phyloP scores from a whole-genome alignment of 2,797 vertebrate genomes.

The Coccyzus lansbergi region DNA sequence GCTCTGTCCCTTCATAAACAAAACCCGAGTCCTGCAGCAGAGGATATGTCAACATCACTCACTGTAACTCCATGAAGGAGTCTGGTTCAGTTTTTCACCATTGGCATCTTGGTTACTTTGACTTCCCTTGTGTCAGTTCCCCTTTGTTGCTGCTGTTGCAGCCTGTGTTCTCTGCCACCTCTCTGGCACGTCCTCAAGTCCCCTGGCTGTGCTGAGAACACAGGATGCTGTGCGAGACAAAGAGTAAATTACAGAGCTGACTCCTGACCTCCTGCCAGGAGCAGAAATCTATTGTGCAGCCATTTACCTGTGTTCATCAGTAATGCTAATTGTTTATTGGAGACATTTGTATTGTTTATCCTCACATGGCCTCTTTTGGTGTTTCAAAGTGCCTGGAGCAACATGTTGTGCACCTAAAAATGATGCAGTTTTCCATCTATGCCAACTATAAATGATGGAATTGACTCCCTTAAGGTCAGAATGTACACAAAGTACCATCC shows the following conservation, averaged over 20 bases:
- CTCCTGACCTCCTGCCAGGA: not conserved
- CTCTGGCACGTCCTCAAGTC: not conserved
- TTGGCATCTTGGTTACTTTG: not conserved
- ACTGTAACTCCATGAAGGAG: not conserved
- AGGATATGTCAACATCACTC: not conserved
- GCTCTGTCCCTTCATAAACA: not conserved
- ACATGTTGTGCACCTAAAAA: not conserved
- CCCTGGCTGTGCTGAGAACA: rapidly evolving
- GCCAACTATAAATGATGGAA: not conserved
- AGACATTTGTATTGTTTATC: not conserved
- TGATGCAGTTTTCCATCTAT: not conserved
- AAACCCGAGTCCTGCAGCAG: not conserved
- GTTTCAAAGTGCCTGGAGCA: not conserved
- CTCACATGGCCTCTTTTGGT: not conserved
- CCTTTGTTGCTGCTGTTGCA: not conserved
- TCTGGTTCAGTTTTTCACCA: not conserved
- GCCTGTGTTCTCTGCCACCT: not conserved
- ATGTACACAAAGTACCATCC: not conserved
- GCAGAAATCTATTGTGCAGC: not conserved
- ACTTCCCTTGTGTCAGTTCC: not conserved
- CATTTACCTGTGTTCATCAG: not conserved
- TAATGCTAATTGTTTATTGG: not conserved
- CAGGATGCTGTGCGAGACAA: not conserved
- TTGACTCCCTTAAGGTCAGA: not conserved
- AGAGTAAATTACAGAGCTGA: not conserved